Conservation (phyloP, 2,888 invertebrate species). For the Nudaria mundana region DNA sequence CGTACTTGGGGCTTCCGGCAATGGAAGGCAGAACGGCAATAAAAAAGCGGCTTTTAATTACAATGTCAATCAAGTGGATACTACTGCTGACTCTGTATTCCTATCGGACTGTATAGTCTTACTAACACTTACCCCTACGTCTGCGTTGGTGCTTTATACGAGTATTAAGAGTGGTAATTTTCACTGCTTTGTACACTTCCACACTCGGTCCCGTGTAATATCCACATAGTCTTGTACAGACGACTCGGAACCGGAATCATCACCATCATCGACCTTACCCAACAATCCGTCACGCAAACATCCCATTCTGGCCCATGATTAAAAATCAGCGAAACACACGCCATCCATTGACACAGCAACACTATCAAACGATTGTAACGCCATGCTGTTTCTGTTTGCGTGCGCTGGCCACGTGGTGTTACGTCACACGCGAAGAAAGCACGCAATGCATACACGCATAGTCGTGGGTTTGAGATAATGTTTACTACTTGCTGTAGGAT, state of each 20-base stretch:
- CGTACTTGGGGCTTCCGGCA: too few species aligned
- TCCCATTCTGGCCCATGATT: constrained; percentile 60
- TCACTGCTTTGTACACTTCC: too few species aligned
- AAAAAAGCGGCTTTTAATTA: too few species aligned
- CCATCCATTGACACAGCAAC: constrained; percentile 69
- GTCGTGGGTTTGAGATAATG: constrained; percentile 27
- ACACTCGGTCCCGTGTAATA: not conserved
- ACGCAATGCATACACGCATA: constrained; percentile 56
- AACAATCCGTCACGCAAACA: constrained; percentile 56
- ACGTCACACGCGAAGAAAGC: constrained; percentile 55
- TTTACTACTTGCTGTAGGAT: constrained; percentile 9
- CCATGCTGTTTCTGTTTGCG: constrained; percentile 46
- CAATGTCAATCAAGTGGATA: too few species aligned
- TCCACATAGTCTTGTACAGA: constrained; percentile 2
- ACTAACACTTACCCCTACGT: too few species aligned
- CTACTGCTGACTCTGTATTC: too few species aligned
- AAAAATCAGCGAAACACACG: constrained; percentile 67
- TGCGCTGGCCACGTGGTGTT: constrained; percentile 61
- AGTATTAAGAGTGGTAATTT: too few species aligned
- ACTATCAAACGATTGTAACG: constrained; percentile 50
- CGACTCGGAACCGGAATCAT: constrained; percentile 23
- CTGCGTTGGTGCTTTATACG: too few species aligned
- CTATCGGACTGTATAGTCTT: too few species aligned
- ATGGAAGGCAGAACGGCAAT: too few species aligned
- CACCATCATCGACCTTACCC: constrained; percentile 40